These are phyloP conservation scores for Euwallacea similis DNA, from an alignment of 1,140 invertebrate genomes.

Conservation along the genomic window DNA sequence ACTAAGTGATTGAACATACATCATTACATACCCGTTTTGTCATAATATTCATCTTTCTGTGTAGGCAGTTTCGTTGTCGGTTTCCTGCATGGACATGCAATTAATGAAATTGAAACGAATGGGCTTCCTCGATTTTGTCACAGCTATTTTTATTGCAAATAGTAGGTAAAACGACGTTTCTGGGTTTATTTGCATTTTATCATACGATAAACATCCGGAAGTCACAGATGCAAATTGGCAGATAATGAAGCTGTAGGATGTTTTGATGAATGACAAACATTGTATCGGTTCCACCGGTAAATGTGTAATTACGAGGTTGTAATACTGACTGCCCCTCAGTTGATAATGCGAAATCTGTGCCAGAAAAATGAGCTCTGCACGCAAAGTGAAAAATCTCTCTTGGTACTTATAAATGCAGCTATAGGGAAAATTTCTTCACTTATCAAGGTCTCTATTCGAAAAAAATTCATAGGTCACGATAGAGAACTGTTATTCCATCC, in stretches of 20 bases:
- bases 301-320: no score
- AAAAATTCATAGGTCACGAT: slow-evolving; percentile 7
- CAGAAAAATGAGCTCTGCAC: no score
- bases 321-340: no score
- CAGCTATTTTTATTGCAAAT: slow-evolving; percentile 29
- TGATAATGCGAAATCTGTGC: no score
- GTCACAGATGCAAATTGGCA: slow-evolving; percentile 4
- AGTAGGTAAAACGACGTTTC: slow-evolving; percentile 13
- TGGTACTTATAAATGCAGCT: no score
- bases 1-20: no score
- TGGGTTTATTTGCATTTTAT: slow-evolving; percentile 31
- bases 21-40: not conserved
- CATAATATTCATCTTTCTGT: not conserved
- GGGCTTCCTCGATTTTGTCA: slow-evolving; percentile 25
- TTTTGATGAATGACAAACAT: not conserved
- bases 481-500: slow-evolving; percentile 7
- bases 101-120: slow-evolving; percentile 17
- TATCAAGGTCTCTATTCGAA: slow-evolving; percentile 1
- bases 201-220: slow-evolving; percentile 22
- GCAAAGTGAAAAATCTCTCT: no score
- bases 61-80: slow-evolving; percentile 22
- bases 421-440: not conserved
- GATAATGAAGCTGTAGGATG: slow-evolving; percentile 8
- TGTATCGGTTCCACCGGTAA: no score
- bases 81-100: slow-evolving; percentile 11